These are phyloP conservation scores for Sminthurinus aureus DNA, from an alignment of 2,888 invertebrate genomes.

Conservation along the genomic window DNA sequence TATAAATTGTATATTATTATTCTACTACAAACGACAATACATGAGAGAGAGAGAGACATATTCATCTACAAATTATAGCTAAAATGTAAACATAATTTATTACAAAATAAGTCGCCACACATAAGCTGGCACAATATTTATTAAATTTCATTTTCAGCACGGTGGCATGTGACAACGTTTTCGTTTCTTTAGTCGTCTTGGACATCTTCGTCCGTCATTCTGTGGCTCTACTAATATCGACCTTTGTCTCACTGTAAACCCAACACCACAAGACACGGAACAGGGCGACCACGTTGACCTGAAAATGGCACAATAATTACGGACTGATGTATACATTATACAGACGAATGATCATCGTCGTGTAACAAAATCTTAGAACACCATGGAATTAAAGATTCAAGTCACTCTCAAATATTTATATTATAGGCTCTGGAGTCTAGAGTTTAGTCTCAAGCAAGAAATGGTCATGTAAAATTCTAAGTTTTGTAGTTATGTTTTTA, in stretches of 20 bases:
- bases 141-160: not conserved
- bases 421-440: too few relatives aligned
- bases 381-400: too few relatives aligned
- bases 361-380: too few relatives aligned
- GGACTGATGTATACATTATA: too few relatives aligned
- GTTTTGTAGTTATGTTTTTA: too few relatives aligned
- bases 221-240: slow-evolving; percentile 62
- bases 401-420: too few relatives aligned
- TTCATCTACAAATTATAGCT: not conserved
- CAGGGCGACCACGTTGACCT: slow-evolving; percentile 88
- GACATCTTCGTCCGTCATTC: slow-evolving; percentile 53
- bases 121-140: not conserved
- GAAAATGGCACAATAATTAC: too few relatives aligned
- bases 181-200: slow-evolving; percentile 48
- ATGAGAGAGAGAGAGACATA: not conserved
- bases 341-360: too few relatives aligned
- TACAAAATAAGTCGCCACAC: slow-evolving; percentile 13
- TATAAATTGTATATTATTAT: not conserved
- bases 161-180: slow-evolving; percentile 43
- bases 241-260: slow-evolving; percentile 73
- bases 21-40: not conserved
- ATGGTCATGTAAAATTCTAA: too few relatives aligned
- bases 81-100: not conserved
- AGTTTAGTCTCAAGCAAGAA: too few relatives aligned
- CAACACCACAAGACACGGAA: slow-evolving; percentile 86